Evolutionary conservation across 2,888 invertebrate genomes (phyloP), one percentile per base, ranked within the genome.

Genomic region (Odontothrips loti): DNA sequence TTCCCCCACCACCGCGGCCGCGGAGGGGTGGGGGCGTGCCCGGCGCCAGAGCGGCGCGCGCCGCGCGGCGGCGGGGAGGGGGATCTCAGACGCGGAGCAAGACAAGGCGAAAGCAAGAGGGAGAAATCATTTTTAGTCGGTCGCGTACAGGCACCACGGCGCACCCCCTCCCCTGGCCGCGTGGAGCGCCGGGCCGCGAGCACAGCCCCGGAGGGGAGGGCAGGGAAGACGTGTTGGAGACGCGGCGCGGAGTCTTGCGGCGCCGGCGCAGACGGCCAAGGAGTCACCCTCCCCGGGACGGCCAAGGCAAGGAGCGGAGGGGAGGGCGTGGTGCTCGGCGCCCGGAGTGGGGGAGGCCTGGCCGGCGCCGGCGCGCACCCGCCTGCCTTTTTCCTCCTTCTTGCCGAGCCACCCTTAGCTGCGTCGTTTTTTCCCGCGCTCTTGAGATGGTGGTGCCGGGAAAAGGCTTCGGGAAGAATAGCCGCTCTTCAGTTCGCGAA

Each of bases 391-490:
- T 75, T 75, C 68, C 68, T 75, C 68, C 68, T 75, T 75, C 58
- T 58, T 58, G 58, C 58, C 58, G 58, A 12, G 68, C 68, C 68
- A 27, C 68, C 68, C 68, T 75, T 75, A 75, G 68, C 68, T 75
- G 68, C 68, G 68, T 75, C 68, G 12, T 75, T 75, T 75, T 68
- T 75, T 75, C 12, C 68, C 68, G 68, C 68, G 68, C 68, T 58
- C 58, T 75, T 75, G 68, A 75, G 68, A 75, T 75, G 68, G 68
- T 75, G 68, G 68, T 27, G 68, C 68, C 68, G 68, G 68, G 68
- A 75, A 75, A 75, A 75, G 68, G 68, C 68, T 75, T 27, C 68
- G 68, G 68, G 68, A 75, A 75, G 68, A 75, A 75, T 75, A 75
- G 68, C 58, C 58, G 58, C 68, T 75, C 68, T 75, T 75, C 68